Evolutionary conservation across 2,797 vertebrate genomes (phyloP).

Genomic region (Potorous gilbertii): DNA sequence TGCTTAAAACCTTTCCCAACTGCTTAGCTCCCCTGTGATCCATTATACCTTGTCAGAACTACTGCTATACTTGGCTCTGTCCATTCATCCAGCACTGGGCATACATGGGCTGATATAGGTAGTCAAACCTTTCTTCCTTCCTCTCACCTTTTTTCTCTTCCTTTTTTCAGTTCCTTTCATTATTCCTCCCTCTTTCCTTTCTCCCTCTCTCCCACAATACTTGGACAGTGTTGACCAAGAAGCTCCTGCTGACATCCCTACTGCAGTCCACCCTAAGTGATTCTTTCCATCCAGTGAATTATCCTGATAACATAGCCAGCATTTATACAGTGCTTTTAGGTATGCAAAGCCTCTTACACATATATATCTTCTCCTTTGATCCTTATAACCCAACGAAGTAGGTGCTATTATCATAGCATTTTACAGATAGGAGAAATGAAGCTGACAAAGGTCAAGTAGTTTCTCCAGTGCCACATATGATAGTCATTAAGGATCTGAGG

Average conservation of each 20-base stretch:
- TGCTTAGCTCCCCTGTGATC: neutral
- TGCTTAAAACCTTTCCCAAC: neutral
- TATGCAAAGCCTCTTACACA: neutral
- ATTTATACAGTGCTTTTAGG: neutral
- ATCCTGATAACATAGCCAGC: neutral
- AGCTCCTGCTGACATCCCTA: neutral
- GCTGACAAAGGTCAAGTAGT: neutral
- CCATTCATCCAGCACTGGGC: neutral
- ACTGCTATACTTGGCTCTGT: neutral
- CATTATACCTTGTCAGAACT: neutral
- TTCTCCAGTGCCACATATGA: neutral
- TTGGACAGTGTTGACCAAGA: neutral
- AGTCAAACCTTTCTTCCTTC: neutral
- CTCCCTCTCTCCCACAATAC: neutral
- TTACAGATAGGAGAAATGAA: neutral
- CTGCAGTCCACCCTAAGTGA: neutral
- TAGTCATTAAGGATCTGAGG: neutral
- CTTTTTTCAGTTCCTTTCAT: neutral
- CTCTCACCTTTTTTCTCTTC: neutral
- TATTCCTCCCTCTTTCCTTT: neutral
- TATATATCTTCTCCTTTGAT: neutral
- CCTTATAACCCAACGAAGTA: neutral
- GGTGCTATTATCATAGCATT: neutral
- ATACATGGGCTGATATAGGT: neutral
- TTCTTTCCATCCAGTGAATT: neutral